Conservation (phyloP, 1,140 invertebrate genomes). For the Danaus melanippus region DNA sequence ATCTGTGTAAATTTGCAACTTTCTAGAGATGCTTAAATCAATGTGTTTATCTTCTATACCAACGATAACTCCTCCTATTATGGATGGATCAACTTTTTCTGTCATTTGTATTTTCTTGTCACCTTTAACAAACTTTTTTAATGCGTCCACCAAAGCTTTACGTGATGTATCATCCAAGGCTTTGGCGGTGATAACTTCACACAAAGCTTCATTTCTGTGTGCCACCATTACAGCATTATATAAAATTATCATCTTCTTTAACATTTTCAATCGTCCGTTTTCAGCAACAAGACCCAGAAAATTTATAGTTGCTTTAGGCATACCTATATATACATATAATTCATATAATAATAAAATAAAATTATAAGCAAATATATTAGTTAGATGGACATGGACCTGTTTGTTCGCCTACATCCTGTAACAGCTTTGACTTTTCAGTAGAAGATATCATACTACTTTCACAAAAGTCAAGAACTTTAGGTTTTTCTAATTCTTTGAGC, state of each 20-base stretch:
- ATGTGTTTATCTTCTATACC: constrained; percentile 57
- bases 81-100: constrained; percentile 48
- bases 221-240: constrained; percentile 51
- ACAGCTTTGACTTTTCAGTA: constrained; percentile 38
- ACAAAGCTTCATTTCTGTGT: constrained; percentile 52
- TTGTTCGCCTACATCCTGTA: constrained; percentile 34
- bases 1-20: constrained; percentile 53
- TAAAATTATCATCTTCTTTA: constrained; percentile 44
- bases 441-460: constrained; percentile 60
- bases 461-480: constrained; percentile 84
- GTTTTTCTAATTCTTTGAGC: constrained; percentile 78
- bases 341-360: neutral
- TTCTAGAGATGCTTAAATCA: constrained; percentile 51
- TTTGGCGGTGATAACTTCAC: constrained; percentile 58
- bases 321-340: constrained; percentile 28
- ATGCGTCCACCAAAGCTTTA: constrained; percentile 33
- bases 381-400: constrained; percentile 22
- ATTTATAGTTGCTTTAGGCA: constrained; percentile 44
- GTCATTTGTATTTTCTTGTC: constrained; percentile 48
- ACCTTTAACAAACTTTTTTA: constrained; percentile 42
- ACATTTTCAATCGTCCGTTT: constrained; percentile 45
- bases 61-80: constrained; percentile 54
- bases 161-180: constrained; percentile 38
- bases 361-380: constrained; percentile 7
- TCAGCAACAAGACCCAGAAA: constrained; percentile 52